Conservation (phyloP, 2,113 vertebrate genomes). For the Heliornis fulica region DNA sequence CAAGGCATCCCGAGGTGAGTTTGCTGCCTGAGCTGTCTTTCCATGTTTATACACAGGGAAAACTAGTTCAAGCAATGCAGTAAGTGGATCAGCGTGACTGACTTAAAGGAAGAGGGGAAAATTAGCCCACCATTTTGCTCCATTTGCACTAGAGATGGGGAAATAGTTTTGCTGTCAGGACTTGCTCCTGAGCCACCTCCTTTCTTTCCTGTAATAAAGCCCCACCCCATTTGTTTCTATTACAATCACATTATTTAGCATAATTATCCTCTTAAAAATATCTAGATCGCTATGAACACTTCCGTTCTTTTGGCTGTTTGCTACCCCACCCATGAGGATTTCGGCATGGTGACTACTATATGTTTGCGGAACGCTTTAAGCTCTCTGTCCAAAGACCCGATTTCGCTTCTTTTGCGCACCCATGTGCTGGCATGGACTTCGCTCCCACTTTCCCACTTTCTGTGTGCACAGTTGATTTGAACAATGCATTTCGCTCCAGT, state of each 20-base stretch:
- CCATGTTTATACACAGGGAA: conserved; percentile 59
- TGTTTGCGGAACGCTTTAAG: neutral
- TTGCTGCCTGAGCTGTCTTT: conserved; percentile 52
- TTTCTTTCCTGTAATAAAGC: conserved; percentile 53
- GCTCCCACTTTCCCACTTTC: conserved; percentile 10
- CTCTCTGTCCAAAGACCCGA: neutral
- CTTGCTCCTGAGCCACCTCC: conserved; percentile 38
- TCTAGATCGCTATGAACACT: neutral
- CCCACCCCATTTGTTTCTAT: conserved; percentile 41
- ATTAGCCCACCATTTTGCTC: conserved; percentile 45
- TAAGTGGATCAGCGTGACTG: conserved; percentile 55
- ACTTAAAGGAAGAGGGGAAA: conserved; percentile 35
- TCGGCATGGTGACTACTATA: neutral
- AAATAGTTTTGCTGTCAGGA: conserved; percentile 60
- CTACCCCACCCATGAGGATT: conserved; percentile 28
- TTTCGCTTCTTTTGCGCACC: neutral
- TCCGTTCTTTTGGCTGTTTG: conserved; percentile 19
- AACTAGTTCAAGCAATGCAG: conserved; percentile 60
- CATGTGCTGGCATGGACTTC: neutral
- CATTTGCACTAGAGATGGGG: conserved; percentile 43
- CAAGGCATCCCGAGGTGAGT: conserved; percentile 67
- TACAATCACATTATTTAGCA: conserved; percentile 41
- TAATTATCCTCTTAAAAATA: conserved; percentile 54
- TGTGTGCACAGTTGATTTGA: neutral
- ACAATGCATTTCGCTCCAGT: conserved; percentile 64